A percentile compares a stretch with the other conserved stretches of the same genome.
Evolutionary conservation across 2,888 invertebrate species (phyloP).

Genomic region (Epistrophella euchroma): DNA sequence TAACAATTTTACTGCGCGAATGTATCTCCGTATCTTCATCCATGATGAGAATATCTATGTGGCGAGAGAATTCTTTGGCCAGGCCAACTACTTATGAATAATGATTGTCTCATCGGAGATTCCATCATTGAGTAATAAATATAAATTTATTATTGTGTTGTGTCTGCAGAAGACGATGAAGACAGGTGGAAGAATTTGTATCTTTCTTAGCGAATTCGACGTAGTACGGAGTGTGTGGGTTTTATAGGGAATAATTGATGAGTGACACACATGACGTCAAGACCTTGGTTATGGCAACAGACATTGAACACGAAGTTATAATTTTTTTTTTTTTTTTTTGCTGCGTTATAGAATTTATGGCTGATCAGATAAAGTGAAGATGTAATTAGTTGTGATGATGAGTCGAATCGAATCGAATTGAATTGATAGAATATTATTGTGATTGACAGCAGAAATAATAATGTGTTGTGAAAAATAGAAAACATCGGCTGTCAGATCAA

Average conservation of each 20-base stretch:
- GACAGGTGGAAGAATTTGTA: conserved; percentile 24
- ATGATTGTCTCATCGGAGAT: conserved; percentile 71
- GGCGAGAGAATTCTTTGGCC: conserved; percentile 49
- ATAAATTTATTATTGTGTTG: conserved; percentile 3
- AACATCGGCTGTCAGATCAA: not conserved
- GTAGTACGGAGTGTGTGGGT: conserved; percentile 36
- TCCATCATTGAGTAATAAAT: conserved; percentile 20
- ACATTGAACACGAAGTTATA: not conserved
- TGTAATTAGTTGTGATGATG: conserved; percentile 51
- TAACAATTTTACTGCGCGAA: conserved; percentile 1
- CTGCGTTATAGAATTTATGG: conserved; percentile 9
- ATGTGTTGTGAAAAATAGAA: conserved; percentile 12
- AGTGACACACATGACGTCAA: conserved; percentile 61
- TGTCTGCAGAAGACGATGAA: conserved; percentile 61
- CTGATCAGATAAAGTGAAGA: conserved; percentile 20
- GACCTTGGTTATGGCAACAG: conserved; percentile 18
- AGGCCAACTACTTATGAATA: conserved; percentile 50
- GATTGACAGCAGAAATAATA: conserved; percentile 10
- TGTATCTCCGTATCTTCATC: conserved; percentile 15
- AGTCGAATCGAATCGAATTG: conserved; percentile 14
- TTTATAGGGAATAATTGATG: conserved; percentile 26
- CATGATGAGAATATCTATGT: conserved; percentile 27
- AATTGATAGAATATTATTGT: conserved; percentile 24
- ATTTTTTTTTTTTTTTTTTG: conserved; percentile 9
- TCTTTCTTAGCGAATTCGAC: not conserved